phyloP scores from a whole-genome alignment of 2,888 invertebrate genomes.

The Nesidiocoris tenuis region DNA sequence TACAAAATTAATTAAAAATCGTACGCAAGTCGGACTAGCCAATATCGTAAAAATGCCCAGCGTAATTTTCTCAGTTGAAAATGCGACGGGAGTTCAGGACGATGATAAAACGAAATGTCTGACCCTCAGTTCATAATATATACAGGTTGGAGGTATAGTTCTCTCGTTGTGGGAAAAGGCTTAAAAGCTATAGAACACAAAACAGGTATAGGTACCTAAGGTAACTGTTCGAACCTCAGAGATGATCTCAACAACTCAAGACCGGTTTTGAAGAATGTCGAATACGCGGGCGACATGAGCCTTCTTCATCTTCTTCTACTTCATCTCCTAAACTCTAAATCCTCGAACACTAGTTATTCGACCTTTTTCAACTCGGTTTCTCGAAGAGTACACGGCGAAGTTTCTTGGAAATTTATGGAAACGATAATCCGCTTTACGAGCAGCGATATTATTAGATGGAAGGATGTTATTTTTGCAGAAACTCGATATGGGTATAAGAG shows the following conservation, averaged over 20 bases:
- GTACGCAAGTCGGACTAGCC: too few species aligned
- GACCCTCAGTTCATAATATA: neutral
- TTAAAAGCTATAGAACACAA: neutral
- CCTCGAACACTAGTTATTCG: neutral
- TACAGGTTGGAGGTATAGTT: constrained; percentile 25
- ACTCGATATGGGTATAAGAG: neutral
- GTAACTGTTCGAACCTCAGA: constrained; percentile 37
- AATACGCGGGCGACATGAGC: constrained; percentile 38
- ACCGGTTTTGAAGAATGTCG: constrained; percentile 44
- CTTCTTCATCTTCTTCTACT: constrained; percentile 14
- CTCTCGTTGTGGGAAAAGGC: neutral
- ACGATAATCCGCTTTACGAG: neutral
- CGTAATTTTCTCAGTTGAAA: too few species aligned
- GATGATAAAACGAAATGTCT: neutral
- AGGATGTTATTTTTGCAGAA: neutral
- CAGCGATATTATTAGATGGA: neutral
- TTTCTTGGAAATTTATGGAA: neutral
- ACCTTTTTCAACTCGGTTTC: neutral
- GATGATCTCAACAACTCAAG: constrained; percentile 41
- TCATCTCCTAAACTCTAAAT: neutral
- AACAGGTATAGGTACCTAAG: neutral
- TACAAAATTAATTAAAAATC: too few species aligned
- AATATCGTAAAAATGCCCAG: too few species aligned
- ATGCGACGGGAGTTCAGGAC: too few species aligned
- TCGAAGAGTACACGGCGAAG: neutral